A percentile compares a stretch with the other conserved stretches of the same genome.
Evolutionary conservation across 2,888 invertebrate genomes (phyloP).

Genomic region (Mythimna loreyi): DNA sequence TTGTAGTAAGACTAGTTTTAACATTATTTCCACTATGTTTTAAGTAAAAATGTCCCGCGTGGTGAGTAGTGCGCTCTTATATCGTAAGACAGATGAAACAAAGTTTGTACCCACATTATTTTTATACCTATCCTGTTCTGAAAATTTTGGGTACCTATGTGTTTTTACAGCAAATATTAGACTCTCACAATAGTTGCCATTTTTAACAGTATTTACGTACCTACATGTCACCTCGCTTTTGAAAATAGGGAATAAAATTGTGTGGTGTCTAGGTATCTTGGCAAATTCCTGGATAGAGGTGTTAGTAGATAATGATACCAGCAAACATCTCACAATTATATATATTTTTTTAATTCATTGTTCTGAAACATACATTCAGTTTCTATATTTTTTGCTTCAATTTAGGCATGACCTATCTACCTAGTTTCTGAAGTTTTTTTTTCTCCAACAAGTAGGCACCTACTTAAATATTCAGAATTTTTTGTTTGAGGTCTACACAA

Average conservation of each 20-base stretch:
- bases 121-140: neutral
- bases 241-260: neutral
- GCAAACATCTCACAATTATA: neutral
- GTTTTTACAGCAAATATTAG: neutral
- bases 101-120: constrained; percentile 22
- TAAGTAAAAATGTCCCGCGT: constrained; percentile 60
- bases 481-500: neutral
- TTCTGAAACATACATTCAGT: neutral
- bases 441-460: neutral
- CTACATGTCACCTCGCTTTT: constrained; percentile 7
- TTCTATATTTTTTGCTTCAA: neutral
- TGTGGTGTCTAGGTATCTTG: too few species aligned
- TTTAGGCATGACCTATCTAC: too few species aligned
- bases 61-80: constrained; percentile 45
- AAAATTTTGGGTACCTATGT: constrained; percentile 8
- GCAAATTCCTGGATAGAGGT: too few species aligned
- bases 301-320: too few species aligned
- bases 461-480: neutral
- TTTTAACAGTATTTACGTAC: constrained; percentile 19
- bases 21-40: constrained; percentile 46
- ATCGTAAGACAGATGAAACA: constrained; percentile 2
- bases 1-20: constrained; percentile 7
- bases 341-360: neutral
- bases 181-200: constrained; percentile 16
- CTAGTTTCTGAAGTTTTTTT: neutral